Percentiles rank a stretch among this genome's conserved stretches.
Evolutionary conservation across 2,113 vertebrate species (phyloP).

Genomic region (Otus sunia): DNA sequence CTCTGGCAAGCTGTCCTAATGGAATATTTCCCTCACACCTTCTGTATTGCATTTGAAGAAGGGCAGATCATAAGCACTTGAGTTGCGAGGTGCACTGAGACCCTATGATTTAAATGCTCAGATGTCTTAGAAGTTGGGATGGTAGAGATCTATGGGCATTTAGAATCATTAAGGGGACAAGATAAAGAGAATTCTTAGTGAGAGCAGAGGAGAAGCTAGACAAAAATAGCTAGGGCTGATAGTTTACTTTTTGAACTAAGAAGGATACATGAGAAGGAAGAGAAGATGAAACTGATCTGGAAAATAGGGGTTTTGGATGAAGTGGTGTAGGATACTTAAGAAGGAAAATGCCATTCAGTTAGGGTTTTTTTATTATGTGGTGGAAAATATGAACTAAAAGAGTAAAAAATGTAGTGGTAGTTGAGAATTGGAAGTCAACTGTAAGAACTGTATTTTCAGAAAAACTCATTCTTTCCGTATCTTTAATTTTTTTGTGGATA

Average conservation of each 20-base stretch:
- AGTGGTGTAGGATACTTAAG: background rate
- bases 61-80: background rate
- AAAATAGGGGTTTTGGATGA: background rate
- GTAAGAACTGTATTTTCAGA: background rate
- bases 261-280: background rate
- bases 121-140: background rate
- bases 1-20: background rate
- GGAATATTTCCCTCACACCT: background rate
- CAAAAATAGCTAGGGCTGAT: background rate
- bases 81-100: background rate
- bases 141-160: background rate
- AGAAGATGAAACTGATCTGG: background rate
- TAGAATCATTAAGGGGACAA: background rate
- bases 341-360: background rate
- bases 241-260: background rate
- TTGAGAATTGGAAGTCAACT: background rate
- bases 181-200: background rate
- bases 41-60: background rate
- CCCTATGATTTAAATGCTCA: background rate
- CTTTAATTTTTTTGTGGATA: background rate
- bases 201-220: background rate
- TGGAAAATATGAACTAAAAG: background rate
- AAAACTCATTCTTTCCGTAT: background rate
- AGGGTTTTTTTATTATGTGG: background rate
- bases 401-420: background rate